A percentile compares a stretch with the other conserved stretches of the same genome.
These are phyloP conservation scores for Nymphalis urticae DNA, from an alignment of 2,888 invertebrate genomes.

Conservation along the genomic window DNA sequence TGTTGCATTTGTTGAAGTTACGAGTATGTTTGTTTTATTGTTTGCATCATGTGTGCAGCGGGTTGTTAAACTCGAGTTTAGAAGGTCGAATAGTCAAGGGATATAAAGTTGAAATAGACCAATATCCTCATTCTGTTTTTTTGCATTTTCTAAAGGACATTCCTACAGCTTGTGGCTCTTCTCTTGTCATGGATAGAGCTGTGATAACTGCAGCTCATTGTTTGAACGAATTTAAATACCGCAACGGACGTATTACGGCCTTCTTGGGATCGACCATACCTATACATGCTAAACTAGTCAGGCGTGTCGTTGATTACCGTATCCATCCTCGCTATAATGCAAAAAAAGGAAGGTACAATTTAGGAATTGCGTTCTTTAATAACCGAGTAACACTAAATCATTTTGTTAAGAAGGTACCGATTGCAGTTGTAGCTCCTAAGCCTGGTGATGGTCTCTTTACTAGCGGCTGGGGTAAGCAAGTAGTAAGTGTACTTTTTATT, in stretches of 20 bases:
- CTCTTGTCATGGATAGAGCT: constrained; percentile 38
- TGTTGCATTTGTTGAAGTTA: constrained; percentile 27
- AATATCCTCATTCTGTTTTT: constrained; percentile 38
- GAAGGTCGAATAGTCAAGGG: constrained; percentile 36
- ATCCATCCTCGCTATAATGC: constrained; percentile 25
- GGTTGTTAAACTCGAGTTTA: constrained; percentile 12
- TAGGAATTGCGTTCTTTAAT: constrained; percentile 32
- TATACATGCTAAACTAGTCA: constrained; percentile 19
- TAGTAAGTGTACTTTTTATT: constrained; percentile 27
- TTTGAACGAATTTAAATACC: constrained; percentile 33
- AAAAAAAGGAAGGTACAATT: constrained; percentile 23
- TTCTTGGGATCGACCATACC: constrained; percentile 36
- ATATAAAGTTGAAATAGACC: constrained; percentile 30
- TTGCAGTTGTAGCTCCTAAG: constrained; percentile 16
- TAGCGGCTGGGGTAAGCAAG: constrained; percentile 40
- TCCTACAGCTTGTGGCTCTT: constrained; percentile 40
- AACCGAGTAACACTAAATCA: constrained; percentile 21
- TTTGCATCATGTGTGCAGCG: constrained; percentile 3
- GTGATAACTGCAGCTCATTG: constrained; percentile 45
- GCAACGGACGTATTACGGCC: constrained; percentile 31
- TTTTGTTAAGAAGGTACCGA: constrained; percentile 33
- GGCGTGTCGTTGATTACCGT: constrained; percentile 17
- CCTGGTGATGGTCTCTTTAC: constrained; percentile 27
- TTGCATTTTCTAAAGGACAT: constrained; percentile 29
- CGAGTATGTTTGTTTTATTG: constrained; percentile 6